phyloP scores from a whole-genome alignment of 92 coral and sea anemone species.

The Micromussa lordhowensis region DNA sequence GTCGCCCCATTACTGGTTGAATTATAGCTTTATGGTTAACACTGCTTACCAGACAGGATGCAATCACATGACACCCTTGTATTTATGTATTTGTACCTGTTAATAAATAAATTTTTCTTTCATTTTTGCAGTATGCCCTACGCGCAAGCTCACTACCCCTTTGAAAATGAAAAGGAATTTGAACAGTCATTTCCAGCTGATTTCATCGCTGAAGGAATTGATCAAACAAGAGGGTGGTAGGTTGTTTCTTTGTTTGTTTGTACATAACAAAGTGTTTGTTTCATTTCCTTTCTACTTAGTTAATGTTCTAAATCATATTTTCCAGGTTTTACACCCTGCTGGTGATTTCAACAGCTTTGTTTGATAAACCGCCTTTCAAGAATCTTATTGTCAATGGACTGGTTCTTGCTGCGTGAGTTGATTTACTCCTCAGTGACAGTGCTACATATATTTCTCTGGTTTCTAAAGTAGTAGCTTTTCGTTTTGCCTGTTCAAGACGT shows the following conservation, averaged over 20 bases:
- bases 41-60: too few species aligned
- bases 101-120: background rate
- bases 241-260: background rate
- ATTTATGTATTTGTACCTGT: background rate
- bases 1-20: too few species aligned
- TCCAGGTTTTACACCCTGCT: conserved; percentile 94
- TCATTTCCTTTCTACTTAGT: background rate
- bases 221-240: conserved; percentile 99
- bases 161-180: conserved; percentile 87
- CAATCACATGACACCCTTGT: background rate
- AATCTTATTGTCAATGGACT: conserved; percentile 98
- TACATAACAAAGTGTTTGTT: background rate
- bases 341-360: conserved; percentile 96
- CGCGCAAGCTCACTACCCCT: conserved; percentile 97
- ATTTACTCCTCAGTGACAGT: background rate
- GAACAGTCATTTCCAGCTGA: conserved; percentile 96
- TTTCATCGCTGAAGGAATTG: conserved; percentile 99
- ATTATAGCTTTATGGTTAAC: too few species aligned
- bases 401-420: conserved; percentile 95
- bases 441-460: background rate
- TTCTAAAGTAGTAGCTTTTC: background rate
- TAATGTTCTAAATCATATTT: background rate
- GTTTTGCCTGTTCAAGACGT: background rate
- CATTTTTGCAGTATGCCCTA: conserved; percentile 89
- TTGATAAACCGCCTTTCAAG: conserved; percentile 97